These are phyloP conservation scores for Nematostella vectensis DNA, from an alignment of 92 coral and sea anemone genomes.

Conservation along the genomic window DNA sequence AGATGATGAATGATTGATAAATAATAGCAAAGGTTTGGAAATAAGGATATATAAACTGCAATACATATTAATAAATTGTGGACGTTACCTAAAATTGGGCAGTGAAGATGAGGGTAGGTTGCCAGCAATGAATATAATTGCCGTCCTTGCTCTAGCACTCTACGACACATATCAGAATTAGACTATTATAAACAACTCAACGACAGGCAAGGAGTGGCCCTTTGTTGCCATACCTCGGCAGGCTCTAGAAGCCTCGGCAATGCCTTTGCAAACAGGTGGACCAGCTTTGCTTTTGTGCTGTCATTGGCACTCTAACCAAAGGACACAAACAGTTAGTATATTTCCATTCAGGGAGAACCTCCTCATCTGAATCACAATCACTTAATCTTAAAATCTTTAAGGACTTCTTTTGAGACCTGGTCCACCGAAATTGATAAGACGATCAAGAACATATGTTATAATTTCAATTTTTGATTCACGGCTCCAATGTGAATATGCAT, in stretches of 20 bases:
- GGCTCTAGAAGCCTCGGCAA: conserved; percentile 66
- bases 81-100: conserved; percentile 66
- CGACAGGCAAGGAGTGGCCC: too few species aligned
- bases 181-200: too few species aligned
- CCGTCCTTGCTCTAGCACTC: conserved; percentile 61
- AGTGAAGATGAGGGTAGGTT: conserved; percentile 64
- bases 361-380: too few species aligned
- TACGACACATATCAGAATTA: too few species aligned
- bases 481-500: too few species aligned
- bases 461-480: too few species aligned
- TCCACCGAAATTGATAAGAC: too few species aligned
- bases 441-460: too few species aligned
- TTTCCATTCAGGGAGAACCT: too few species aligned
- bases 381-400: too few species aligned
- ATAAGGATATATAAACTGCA: not conserved
- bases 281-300: conserved; percentile 57
- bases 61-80: not conserved
- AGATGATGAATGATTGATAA: not conserved
- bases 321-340: not conserved
- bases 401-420: too few species aligned
- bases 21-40: not conserved
- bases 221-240: conserved; percentile 43
- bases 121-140: conserved; percentile 73
- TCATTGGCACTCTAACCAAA: conserved; percentile 62
- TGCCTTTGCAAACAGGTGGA: conserved; percentile 62